Percentiles rank a stretch among this genome's conserved stretches.
These are phyloP conservation scores for Nasonia longicornis DNA, from an alignment of 1,140 invertebrate species.

Conservation along the genomic window DNA sequence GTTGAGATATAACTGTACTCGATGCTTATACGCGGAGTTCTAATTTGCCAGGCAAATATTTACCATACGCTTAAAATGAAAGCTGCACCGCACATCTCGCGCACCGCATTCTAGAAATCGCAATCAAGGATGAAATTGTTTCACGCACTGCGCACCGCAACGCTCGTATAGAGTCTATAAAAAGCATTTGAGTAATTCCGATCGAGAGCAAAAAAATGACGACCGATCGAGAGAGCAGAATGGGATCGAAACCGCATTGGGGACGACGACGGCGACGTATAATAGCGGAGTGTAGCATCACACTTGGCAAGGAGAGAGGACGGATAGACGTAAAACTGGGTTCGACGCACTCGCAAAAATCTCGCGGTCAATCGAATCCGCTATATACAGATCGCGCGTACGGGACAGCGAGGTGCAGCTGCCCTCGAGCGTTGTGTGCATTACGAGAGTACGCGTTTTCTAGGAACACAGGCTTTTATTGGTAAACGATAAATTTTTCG, in stretches of 20 bases:
- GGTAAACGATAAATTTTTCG: no score
- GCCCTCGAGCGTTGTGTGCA: background rate
- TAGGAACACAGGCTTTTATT: no score
- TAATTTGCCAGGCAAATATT: background rate
- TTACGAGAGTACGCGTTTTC: no score
- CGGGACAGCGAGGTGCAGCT: background rate
- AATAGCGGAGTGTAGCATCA: no score
- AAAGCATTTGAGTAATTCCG: background rate
- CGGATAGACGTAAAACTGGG: background rate
- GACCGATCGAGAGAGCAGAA: conserved; percentile 19
- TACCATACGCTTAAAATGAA: background rate
- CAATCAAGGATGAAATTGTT: background rate
- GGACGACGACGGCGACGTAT: background rate
- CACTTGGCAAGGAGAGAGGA: conserved; percentile 5
- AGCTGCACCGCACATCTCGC: background rate
- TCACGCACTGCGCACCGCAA: no score
- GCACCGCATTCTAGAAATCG: background rate
- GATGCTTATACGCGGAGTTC: background rate
- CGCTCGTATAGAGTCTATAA: background rate
- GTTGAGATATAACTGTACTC: background rate
- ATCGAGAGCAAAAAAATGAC: conserved; percentile 17
- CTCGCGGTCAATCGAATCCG: conserved; percentile 25
- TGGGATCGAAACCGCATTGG: conserved; percentile 40
- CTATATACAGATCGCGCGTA: background rate
- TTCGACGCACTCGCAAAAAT: conserved; percentile 37